Evolutionary conservation across 2,113 vertebrate genomes (phyloP).

Genomic region (Synchiropus splendidus): DNA sequence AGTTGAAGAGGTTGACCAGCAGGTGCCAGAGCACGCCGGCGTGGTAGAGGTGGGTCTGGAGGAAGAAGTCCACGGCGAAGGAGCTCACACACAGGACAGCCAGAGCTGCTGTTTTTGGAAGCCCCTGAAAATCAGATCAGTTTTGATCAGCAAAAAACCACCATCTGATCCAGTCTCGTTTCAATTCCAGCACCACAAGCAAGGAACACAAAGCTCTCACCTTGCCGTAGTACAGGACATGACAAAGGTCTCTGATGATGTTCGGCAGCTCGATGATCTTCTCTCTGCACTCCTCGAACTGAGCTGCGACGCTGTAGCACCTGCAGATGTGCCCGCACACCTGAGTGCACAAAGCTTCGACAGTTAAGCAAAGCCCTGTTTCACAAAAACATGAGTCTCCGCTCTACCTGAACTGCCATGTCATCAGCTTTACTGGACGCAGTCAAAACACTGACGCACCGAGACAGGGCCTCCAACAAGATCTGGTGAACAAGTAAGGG

Average conservation of each 20-base stretch:
- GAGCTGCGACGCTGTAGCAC: slow-evolving; percentile 94
- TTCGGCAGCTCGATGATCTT: slow-evolving; percentile 93
- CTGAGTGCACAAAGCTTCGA: slow-evolving; percentile 46
- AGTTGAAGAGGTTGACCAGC: slow-evolving; percentile 88
- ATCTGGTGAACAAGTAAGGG: slow-evolving; percentile 58
- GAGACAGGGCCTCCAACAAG: slow-evolving; percentile 85
- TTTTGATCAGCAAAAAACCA: no score
- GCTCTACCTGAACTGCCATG: slow-evolving; percentile 89
- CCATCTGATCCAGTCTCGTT: no score
- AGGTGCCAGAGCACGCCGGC: slow-evolving; percentile 94
- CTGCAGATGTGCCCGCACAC: slow-evolving; percentile 92
- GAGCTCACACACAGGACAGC: slow-evolving; percentile 90
- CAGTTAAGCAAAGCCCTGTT: background rate
- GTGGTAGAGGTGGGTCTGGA: slow-evolving; percentile 91
- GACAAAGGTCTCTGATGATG: slow-evolving; percentile 92
- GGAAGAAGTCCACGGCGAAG: slow-evolving; percentile 92
- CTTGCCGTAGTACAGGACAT: slow-evolving; percentile 89
- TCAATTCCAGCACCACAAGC: background rate
- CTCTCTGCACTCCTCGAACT: slow-evolving; percentile 96
- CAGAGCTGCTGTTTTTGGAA: slow-evolving; percentile 81
- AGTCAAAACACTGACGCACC: slow-evolving; percentile 88
- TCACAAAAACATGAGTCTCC: background rate
- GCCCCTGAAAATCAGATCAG: slow-evolving; percentile 56
- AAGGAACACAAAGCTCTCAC: slow-evolving; percentile 54
- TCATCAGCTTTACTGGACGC: slow-evolving; percentile 85